These are phyloP conservation scores for Pangasianodon gigas DNA, from an alignment of 2,113 vertebrate genomes.

Conservation along the genomic window DNA sequence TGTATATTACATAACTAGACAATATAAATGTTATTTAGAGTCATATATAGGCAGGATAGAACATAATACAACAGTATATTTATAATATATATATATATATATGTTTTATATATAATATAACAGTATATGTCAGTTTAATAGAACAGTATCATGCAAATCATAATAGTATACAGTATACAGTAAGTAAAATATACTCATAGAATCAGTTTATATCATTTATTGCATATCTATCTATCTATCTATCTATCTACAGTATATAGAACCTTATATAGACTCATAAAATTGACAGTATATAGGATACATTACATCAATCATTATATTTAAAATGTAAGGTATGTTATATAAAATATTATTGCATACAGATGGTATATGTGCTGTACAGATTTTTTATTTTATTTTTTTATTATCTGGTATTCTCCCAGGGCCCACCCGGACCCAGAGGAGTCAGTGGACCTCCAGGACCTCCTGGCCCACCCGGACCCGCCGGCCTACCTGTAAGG, in stretches of 20 bases:
- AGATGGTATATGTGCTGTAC: background rate
- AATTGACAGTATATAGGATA: background rate
- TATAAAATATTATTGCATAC: background rate
- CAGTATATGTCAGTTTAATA: background rate
- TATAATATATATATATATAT: too few species aligned
- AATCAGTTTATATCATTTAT: background rate
- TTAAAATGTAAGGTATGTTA: background rate
- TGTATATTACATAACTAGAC: too few species aligned
- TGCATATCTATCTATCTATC: background rate
- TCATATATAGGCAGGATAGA: too few species aligned
- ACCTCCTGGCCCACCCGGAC: slow-evolving; percentile 68
- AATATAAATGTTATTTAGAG: too few species aligned
- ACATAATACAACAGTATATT: too few species aligned
- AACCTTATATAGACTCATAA: too few species aligned
- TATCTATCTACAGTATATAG: background rate
- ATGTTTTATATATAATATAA: too few species aligned
- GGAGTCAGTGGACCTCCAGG: slow-evolving; percentile 65
- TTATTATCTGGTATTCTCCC: background rate
- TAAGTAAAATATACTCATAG: background rate
- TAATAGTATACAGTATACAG: background rate
- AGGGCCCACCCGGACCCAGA: slow-evolving; percentile 73
- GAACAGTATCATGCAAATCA: too few species aligned
- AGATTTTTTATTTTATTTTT: background rate
- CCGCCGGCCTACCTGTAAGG: slow-evolving; percentile 72
- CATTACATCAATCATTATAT: background rate